Conservation (phyloP, 2,113 vertebrate species). For the Neolamprologus variostigma region DNA sequence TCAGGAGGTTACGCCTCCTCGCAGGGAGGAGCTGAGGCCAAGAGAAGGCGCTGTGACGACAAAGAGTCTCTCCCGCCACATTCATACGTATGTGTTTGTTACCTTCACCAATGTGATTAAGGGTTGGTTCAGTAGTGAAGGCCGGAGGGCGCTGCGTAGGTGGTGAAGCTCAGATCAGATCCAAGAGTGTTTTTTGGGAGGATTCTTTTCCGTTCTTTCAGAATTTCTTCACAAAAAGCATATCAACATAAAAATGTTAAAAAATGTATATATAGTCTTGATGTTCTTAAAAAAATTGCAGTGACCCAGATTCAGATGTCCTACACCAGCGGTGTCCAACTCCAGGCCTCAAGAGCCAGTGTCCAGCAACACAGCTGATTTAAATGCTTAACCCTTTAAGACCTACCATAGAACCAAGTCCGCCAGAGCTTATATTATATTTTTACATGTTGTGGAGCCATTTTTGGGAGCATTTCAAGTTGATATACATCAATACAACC, state of each 20-base stretch:
- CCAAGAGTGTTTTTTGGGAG: not conserved
- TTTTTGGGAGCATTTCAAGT: no score
- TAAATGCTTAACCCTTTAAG: not conserved
- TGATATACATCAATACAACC: no score
- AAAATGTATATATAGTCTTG: not conserved
- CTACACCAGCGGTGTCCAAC: not conserved
- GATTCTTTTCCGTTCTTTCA: not conserved
- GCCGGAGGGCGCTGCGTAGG: fast-evolving
- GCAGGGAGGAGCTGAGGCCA: slow-evolving; percentile 73
- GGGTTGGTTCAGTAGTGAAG: not conserved
- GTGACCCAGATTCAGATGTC: not conserved
- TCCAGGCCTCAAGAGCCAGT: not conserved
- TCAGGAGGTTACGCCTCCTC: slow-evolving; percentile 79
- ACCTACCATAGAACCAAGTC: no score
- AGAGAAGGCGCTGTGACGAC: slow-evolving; percentile 88
- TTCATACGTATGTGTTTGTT: slow-evolving; percentile 70
- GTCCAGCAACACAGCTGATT: not conserved
- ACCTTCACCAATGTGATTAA: not conserved
- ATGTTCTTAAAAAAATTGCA: not conserved
- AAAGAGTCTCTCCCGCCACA: slow-evolving; percentile 78
- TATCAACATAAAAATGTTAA: fast-evolving
- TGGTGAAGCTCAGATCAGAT: not conserved
- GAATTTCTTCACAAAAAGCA: not conserved
- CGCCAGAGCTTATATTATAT: no score
- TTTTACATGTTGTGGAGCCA: fast-evolving